Base-by-base conservation (phyloP, 2,797 vertebrate species). In the Chaunax sp. region DNA sequence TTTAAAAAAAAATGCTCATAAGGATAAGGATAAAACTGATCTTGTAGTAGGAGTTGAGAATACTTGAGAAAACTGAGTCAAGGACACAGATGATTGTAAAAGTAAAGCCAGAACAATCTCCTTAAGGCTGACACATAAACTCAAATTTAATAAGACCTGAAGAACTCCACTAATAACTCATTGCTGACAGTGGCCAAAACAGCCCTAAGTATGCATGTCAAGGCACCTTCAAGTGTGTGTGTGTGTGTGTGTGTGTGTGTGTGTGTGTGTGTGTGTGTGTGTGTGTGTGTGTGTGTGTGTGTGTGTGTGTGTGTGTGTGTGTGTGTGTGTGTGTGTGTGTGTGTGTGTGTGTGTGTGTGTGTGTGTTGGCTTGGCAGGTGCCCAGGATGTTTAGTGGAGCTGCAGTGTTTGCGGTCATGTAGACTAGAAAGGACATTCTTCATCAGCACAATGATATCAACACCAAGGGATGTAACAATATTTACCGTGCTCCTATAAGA, bases 391-490 rank as follows among this genome's bases (percentile, higher is more conserved):
- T 54, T 69, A 82, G 44, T 25, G 19, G 59, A 51, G 77, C 90
- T 77, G 86, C 83, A 82, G 74, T 80, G 81, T 79, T 83, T 75
- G 79, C 49, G 54, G 72, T 87, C 82, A 64, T 69, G 69, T 76
- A 38, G 26, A 81, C 65, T 30, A 5, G 28, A 72, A 75, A 87
- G 82, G 77, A 82, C 69, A 12, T 78, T 75, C 65, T 75, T 83
- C 23, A 54, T 20, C 50, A 19, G 37, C 35, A 18, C 66, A 71
- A 41, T 67, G 62, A 77, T 28, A 74, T 72, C 41, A 28, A 55
- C 37, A 71, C 4, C 3, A 14, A 37, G 37, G 20, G 55, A 71
- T 64, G 30, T 37, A 67, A 59, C 53, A 20, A 53, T 15, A 25
- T 47, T 69, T 49, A 26, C 47, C 65, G n/a, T 1, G 56, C 63